Base-by-base conservation (phyloP, 1,140 invertebrate species). In the Leptinotarsa undecemlineata region DNA sequence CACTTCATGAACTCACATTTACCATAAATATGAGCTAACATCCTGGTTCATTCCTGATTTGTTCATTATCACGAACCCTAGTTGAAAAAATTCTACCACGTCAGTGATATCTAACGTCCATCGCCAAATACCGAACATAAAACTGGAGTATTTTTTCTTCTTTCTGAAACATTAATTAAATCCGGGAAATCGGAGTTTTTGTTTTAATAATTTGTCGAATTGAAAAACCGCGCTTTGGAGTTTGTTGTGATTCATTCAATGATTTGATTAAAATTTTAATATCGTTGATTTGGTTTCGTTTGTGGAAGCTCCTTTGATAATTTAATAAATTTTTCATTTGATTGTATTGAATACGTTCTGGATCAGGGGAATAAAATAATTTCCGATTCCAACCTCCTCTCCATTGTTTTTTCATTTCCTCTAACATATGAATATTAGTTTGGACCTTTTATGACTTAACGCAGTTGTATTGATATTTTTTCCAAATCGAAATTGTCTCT, bases 221-320 rank as follows among this genome's bases (percentile, higher is more conserved):
- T 71, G 69, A 71, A 71, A 71, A 71, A 71, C 69, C 69, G 26
- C 69, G 42, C 23, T 68, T 42, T 26, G n/a, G 66, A 64, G 68
- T 69, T 71, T 71, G 69, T 71, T 71, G 42, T 71, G 42, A 48
- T 71, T 71, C 69, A 61, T 71, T 71, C 69, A 71, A 71, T 71
- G 69, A 71, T 71, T 71, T 71, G 69, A 71, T 71, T 71, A 71
- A 71, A 71, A 71, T 71, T 71, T 71, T 71, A 71, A 71, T 71
- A 71, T 71, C 69, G 69, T 71, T 71, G 69, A 71, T 71, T 71
- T 71, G 69, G 42, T 61, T 71, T 71, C 48, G 48, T 61, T 60
- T 61, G 69, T 61, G 47, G 42, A 20, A 61, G 69, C 69, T 61
- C 69, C 57, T 71, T 71, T 71, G 69, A 71, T 71, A 71, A 71